phyloP scores from a whole-genome alignment of 1,140 invertebrate species.

The Drosophila elegans region DNA sequence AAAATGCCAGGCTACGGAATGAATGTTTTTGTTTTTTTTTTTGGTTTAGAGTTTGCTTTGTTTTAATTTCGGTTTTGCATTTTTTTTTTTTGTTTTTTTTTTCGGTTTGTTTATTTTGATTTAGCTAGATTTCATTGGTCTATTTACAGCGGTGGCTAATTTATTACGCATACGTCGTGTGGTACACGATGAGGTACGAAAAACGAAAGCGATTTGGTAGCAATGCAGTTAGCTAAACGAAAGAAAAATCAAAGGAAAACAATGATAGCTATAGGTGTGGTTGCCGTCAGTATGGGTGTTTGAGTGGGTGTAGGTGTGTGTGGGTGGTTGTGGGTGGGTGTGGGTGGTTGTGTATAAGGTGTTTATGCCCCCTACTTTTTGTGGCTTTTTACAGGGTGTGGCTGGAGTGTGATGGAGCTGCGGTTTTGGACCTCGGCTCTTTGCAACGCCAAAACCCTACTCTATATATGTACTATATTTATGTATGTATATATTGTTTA shows the following conservation, averaged over 20 bases:
- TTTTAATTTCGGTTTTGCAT: conserved; percentile 13
- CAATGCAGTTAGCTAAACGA: conserved; percentile 73
- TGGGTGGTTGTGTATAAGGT: conserved; percentile 8
- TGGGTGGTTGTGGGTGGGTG: conserved; percentile 4
- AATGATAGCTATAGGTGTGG: conserved; percentile 67
- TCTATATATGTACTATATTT: conserved; percentile 12
- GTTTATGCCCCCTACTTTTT: neutral
- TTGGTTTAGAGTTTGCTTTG: conserved; percentile 16
- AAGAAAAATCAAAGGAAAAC: conserved; percentile 61
- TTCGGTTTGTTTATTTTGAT: conserved; percentile 18
- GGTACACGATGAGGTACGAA: conserved; percentile 59
- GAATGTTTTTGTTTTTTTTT: conserved; percentile 12
- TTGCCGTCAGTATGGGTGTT: conserved; percentile 20
- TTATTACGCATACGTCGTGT: conserved; percentile 76
- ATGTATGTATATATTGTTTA: conserved; percentile 21
- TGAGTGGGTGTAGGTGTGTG: conserved; percentile 6
- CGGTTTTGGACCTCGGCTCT: conserved; percentile 22
- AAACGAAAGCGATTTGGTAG: conserved; percentile 54
- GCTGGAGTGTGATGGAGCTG: conserved; percentile 10
- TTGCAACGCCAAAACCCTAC: conserved; percentile 39
- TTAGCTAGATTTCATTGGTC: conserved; percentile 25
- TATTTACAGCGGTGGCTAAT: conserved; percentile 54
- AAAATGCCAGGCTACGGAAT: conserved; percentile 40
- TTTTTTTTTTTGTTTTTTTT: conserved; percentile 15
- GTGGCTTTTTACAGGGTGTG: conserved; percentile 50